phyloP scores from a whole-genome alignment of 2,888 invertebrate genomes.

The Teinopalpus imperialis region DNA sequence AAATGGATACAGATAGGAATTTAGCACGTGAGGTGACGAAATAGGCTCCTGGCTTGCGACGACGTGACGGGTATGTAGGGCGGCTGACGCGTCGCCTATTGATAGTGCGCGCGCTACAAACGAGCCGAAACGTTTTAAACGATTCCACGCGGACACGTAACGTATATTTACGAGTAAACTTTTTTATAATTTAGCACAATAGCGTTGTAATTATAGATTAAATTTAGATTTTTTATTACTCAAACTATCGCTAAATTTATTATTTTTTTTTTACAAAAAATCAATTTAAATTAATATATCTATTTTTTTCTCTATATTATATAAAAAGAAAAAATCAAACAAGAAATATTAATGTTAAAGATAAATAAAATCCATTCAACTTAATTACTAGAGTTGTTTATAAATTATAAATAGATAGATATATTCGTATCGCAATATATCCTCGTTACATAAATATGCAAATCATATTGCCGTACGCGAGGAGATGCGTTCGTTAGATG shows the following conservation, averaged over 20 bases:
- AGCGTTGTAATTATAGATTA: too few relatives aligned
- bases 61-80: conserved; percentile 62
- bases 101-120: conserved; percentile 50
- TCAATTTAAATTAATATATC: background rate
- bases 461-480: conserved; percentile 2
- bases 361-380: too few relatives aligned
- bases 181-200: too few relatives aligned
- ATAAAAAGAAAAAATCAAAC: too few relatives aligned
- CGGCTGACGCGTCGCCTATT: conserved; percentile 66
- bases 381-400: too few relatives aligned
- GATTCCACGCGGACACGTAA: too few relatives aligned
- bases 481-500: conserved; percentile 21
- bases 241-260: too few relatives aligned
- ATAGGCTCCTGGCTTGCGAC: conserved; percentile 51
- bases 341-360: too few relatives aligned
- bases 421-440: background rate
- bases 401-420: background rate
- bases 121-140: conserved; percentile 14
- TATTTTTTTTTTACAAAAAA: background rate
- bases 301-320: background rate
- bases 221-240: too few relatives aligned
- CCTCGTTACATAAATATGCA: conserved; percentile 15
- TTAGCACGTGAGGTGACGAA: conserved; percentile 65
- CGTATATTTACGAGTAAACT: too few relatives aligned
- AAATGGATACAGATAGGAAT: conserved; percentile 62